Evolutionary conservation across 92 coral and sea anemone species (phyloP), one percentile per base, ranked within the genome.

Genomic region (Epizoanthus illoricatus): DNA sequence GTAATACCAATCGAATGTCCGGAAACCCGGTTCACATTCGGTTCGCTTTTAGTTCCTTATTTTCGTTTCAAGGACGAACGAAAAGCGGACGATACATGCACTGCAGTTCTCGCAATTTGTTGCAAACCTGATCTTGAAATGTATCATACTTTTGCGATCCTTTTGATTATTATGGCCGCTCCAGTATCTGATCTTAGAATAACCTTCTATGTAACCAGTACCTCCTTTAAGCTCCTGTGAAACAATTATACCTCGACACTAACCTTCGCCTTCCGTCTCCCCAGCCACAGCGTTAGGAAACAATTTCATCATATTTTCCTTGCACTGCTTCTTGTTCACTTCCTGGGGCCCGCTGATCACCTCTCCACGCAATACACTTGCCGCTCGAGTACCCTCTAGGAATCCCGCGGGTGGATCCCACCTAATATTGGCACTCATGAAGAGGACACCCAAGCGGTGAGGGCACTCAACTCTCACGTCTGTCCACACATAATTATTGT

Each of bases 261-360:
- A 69, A 69, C 55, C 49, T 20, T 19, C n/a, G 24, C 74, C 54
- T 69, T 69, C 74, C 43, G 56, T 69, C 74, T 69, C 74, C n/a
- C 74, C 74, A 69, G 74, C 74, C 74, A 69, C 24, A 16, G 74
- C 74, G 11, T 69, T 41, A 5, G 74, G 74, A 24, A 41, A 40
- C 55, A 6, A 3, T 39, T 24, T 69, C 23, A 9, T 69, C 11
- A 69, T 12, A 16, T 12, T 41, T 13, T 4, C 15, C n/a, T 69
- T 69, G 5, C 49, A 69, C 24, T 69, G 4, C 56, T 40, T 41
- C 24, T 69, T 36, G 23, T 52, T 69, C 74, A 41, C 20, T 39
- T 69, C 74, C 56, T 39, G 55, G 4, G 49, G 24, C 8, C 74
- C 23, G 74, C 56, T 69, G 2, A 69, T 15, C 49, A 69, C 24